A percentile compares a stretch with the other conserved stretches of the same genome.
phyloP scores from a whole-genome alignment of 2,113 vertebrate genomes.

The Symphodus melops region DNA sequence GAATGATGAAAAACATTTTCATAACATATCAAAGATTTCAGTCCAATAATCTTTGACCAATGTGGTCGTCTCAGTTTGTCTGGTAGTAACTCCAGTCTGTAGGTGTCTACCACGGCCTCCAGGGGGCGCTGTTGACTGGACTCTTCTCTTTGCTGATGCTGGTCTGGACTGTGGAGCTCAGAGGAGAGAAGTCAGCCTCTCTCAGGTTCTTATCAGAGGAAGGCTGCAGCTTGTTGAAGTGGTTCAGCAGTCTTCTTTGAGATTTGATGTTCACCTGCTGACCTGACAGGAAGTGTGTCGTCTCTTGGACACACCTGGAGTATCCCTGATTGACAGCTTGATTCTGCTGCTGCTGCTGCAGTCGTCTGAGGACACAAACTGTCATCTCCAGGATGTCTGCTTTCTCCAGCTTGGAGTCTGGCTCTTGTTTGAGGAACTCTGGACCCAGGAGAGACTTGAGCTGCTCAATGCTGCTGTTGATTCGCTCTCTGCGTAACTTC shows the following conservation, averaged over 20 bases:
- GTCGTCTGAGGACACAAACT: slow-evolving; percentile 59
- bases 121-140: slow-evolving; percentile 54
- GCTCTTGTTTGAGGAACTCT: slow-evolving; percentile 77
- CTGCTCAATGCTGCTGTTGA: slow-evolving; percentile 78
- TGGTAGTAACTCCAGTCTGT: slow-evolving; percentile 7
- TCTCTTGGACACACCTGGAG: slow-evolving; percentile 68
- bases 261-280: background rate
- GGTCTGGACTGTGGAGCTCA: slow-evolving; percentile 51
- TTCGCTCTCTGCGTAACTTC: slow-evolving; percentile 74
- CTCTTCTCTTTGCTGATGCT: slow-evolving; percentile 53
- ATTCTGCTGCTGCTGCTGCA: slow-evolving; percentile 59
- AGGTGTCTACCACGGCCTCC: slow-evolving; percentile 70
- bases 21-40: background rate
- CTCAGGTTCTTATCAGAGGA: slow-evolving; percentile 43
- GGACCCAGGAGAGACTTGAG: slow-evolving; percentile 59
- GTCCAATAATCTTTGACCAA: slow-evolving; percentile 37
- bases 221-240: slow-evolving; percentile 56
- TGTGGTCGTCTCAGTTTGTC: slow-evolving; percentile 38
- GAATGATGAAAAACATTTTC: background rate
- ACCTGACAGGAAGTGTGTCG: background rate
- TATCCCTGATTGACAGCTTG: slow-evolving; percentile 53
- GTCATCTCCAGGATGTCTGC: slow-evolving; percentile 75
- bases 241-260: slow-evolving; percentile 50
- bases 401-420: slow-evolving; percentile 83
- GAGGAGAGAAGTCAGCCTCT: slow-evolving; percentile 44